A percentile compares a stretch with the other conserved stretches of the same genome.
phyloP scores from a whole-genome alignment of 2,888 invertebrate genomes.

The Proisotoma minuta region DNA sequence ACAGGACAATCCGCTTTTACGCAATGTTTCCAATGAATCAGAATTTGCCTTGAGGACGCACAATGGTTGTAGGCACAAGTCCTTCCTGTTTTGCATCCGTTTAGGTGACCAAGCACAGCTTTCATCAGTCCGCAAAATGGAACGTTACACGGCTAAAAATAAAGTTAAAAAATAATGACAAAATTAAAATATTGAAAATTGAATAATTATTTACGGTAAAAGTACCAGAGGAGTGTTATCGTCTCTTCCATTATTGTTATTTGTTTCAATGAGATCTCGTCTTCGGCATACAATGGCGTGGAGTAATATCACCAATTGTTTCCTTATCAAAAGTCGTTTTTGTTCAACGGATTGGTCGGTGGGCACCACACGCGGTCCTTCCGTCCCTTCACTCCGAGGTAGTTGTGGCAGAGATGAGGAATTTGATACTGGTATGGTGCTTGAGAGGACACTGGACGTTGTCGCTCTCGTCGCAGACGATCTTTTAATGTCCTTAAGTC shows the following conservation, averaged over 20 bases:
- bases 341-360: conserved; percentile 11
- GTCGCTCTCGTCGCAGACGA: neutral
- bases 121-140: conserved; percentile 31
- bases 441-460: neutral
- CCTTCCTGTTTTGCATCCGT: conserved; percentile 20
- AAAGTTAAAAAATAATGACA: too few relatives aligned
- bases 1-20: conserved; percentile 26
- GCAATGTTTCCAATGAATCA: conserved; percentile 31
- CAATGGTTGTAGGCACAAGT: conserved; percentile 26
- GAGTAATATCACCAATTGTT: conserved; percentile 32
- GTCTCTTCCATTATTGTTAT: neutral
- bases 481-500: neutral
- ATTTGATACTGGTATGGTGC: neutral
- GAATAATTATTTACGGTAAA: too few relatives aligned
- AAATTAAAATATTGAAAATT: too few relatives aligned
- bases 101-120: conserved; percentile 19
- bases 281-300: conserved; percentile 29
- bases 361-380: too few relatives aligned
- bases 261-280: conserved; percentile 4
- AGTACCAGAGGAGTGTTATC: too few relatives aligned
- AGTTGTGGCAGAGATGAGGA: neutral
- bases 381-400: neutral
- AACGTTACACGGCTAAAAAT: conserved; percentile 19
- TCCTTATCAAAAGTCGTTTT: conserved; percentile 29
- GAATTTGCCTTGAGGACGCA: conserved; percentile 27